These are phyloP conservation scores for Thamnophis elegans DNA, from an alignment of 2,797 vertebrate genomes.

Conservation along the genomic window DNA sequence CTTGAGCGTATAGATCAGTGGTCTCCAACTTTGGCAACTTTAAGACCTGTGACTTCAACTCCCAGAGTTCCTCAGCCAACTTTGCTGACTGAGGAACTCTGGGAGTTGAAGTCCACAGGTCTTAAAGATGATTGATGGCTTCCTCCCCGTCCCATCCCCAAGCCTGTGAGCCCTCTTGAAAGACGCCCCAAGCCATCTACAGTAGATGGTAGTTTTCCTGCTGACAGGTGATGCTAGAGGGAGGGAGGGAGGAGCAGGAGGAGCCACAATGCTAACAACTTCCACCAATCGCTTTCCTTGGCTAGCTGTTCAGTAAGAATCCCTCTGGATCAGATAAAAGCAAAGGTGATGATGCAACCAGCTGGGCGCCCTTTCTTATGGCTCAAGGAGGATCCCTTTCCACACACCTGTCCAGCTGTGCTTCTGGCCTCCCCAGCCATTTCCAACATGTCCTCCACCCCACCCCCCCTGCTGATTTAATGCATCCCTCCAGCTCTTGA, in stretches of 20 bases:
- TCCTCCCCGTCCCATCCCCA: not conserved
- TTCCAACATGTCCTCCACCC: not conserved
- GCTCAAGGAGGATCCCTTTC: not conserved
- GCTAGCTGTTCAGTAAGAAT: not conserved
- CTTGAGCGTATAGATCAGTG: not conserved
- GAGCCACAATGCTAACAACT: not conserved
- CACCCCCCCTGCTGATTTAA: not conserved
- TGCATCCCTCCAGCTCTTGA: not conserved
- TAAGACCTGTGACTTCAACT: too few species aligned
- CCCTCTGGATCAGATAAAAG: not conserved
- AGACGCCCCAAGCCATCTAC: not conserved
- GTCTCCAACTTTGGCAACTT: too few species aligned
- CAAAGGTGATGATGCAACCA: not conserved
- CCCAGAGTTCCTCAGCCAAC: too few species aligned
- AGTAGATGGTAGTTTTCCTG: not conserved
- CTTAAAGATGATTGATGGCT: not conserved
- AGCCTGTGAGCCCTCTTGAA: not conserved
- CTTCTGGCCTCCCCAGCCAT: not conserved
- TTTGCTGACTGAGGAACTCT: too few species aligned
- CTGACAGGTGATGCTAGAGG: not conserved
- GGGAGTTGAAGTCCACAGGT: too few species aligned
- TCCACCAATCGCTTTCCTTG: not conserved
- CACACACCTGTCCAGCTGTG: not conserved
- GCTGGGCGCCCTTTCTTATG: not conserved
- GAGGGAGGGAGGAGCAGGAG: not conserved